Percentiles rank a stretch among this genome's conserved stretches.
Evolutionary conservation across 2,888 invertebrate genomes (phyloP).

Genomic region (Oxystoma pomonae): DNA sequence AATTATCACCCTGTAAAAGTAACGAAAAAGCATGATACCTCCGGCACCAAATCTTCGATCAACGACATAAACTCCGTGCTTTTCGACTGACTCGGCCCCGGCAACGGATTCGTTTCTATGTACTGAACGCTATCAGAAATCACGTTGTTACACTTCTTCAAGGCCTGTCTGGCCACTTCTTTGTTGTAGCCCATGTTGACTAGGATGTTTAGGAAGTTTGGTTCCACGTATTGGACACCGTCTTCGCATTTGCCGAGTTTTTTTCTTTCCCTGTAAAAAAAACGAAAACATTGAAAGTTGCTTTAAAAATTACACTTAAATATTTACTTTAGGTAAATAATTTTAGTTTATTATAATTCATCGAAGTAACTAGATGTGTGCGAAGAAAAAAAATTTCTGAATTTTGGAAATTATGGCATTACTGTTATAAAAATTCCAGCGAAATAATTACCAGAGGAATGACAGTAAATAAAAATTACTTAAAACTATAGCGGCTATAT

Average conservation of each 20-base stretch:
- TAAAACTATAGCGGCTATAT: too few species aligned
- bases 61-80: slow-evolving; percentile 40
- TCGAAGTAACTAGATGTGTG: not conserved
- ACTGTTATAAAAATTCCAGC: too few species aligned
- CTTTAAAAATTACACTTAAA: too few species aligned
- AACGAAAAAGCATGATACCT: slow-evolving; percentile 29
- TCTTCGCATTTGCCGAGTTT: slow-evolving; percentile 58
- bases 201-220: slow-evolving; percentile 52
- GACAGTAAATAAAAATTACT: too few species aligned
- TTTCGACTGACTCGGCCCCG: slow-evolving; percentile 45
- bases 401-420: too few species aligned
- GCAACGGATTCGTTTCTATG: slow-evolving; percentile 57
- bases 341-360: too few species aligned
- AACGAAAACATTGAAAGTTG: not conserved
- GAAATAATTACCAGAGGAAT: too few species aligned
- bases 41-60: slow-evolving; percentile 41
- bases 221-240: slow-evolving; percentile 54
- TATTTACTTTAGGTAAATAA: too few species aligned
- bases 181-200: slow-evolving; percentile 67
- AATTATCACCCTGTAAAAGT: not conserved
- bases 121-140: slow-evolving; percentile 62
- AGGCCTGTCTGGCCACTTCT: slow-evolving; percentile 56
- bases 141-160: slow-evolving; percentile 65
- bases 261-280: slow-evolving; percentile 48
- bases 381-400: not conserved